A percentile compares a stretch with the other conserved stretches of the same genome.
Evolutionary conservation across 2,113 vertebrate species (phyloP).

Genomic region (Pontoporia blainvillei): DNA sequence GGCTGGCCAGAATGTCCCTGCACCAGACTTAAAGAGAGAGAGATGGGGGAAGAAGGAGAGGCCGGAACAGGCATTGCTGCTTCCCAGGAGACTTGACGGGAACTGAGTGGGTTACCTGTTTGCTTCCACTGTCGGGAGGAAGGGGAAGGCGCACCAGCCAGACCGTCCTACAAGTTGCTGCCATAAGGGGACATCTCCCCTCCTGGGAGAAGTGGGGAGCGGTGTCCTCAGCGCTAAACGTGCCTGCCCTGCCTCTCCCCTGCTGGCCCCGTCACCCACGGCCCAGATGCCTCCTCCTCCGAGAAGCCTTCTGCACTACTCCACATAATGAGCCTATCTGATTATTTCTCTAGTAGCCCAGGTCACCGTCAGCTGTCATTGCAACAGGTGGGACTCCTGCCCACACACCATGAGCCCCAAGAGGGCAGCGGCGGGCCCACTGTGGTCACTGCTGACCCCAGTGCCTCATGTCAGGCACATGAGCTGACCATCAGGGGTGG

Average conservation of each 20-base stretch:
- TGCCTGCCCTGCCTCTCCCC: too few relatives aligned
- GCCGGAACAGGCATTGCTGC: not conserved
- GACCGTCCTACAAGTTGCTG: not conserved
- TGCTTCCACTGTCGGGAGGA: not conserved
- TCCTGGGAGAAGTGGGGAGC: not conserved
- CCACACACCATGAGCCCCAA: accelerated
- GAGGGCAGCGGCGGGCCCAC: too few relatives aligned
- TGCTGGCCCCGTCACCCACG: not conserved
- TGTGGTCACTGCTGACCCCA: not conserved
- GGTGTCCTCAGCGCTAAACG: not conserved
- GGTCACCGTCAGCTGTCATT: not conserved
- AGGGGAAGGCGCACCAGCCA: too few relatives aligned
- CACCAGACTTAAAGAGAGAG: not conserved
- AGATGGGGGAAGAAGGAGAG: not conserved
- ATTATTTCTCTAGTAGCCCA: not conserved
- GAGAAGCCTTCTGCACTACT: not conserved
- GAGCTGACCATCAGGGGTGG: not conserved
- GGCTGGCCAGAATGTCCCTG: not conserved
- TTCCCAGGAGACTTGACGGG: not conserved
- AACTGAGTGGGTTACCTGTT: not conserved
- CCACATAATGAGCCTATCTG: not conserved
- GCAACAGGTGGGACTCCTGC: too few relatives aligned
- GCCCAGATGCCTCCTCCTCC: not conserved
- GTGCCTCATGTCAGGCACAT: not conserved
- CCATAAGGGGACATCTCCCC: not conserved